A percentile compares a stretch with the other conserved stretches of the same genome.
Evolutionary conservation across 2,888 invertebrate species (phyloP).

Genomic region (Drosophila diplacantha): DNA sequence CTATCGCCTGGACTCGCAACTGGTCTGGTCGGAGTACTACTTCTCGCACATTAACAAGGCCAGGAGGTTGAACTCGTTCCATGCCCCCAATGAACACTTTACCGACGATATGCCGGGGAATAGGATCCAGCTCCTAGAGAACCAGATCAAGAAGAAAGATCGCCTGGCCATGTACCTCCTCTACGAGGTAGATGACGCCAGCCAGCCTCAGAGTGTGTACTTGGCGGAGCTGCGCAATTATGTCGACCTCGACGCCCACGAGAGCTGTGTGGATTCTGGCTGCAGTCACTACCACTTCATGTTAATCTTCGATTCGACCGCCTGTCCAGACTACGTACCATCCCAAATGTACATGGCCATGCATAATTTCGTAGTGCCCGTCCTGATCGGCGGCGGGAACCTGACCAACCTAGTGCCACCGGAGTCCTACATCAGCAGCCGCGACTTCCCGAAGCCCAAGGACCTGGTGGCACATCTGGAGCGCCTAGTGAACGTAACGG

Average conservation of each 20-base stretch:
- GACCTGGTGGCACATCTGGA: constrained; percentile 80
- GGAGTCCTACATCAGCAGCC: constrained; percentile 81
- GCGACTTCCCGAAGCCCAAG: constrained; percentile 80
- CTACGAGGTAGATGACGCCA: constrained; percentile 34
- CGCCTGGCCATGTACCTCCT: constrained; percentile 40
- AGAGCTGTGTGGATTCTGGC: constrained; percentile 37
- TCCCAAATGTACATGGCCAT: constrained; percentile 78
- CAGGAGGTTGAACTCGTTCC: constrained; percentile 17
- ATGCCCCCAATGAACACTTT: not conserved
- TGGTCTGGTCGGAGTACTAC: constrained; percentile 46
- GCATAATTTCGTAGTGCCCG: constrained; percentile 79
- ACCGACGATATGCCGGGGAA: not conserved
- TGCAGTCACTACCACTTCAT: constrained; percentile 81
- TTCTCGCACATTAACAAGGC: constrained; percentile 20
- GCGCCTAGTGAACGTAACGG: constrained; percentile 73
- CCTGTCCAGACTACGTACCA: constrained; percentile 83
- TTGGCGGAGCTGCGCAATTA: constrained; percentile 40
- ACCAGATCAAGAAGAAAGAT: constrained; percentile 9
- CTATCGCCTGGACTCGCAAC: constrained; percentile 60
- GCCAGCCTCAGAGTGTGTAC: constrained; percentile 38
- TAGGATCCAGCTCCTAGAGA: not conserved
- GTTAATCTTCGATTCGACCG: constrained; percentile 82
- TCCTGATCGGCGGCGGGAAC: constrained; percentile 82
- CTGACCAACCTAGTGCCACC: constrained; percentile 80
- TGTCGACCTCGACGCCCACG: constrained; percentile 31